Evolutionary conservation across 2,797 vertebrate genomes (phyloP), one percentile per base, ranked within the genome.

Genomic region (Alcedo atthis): DNA sequence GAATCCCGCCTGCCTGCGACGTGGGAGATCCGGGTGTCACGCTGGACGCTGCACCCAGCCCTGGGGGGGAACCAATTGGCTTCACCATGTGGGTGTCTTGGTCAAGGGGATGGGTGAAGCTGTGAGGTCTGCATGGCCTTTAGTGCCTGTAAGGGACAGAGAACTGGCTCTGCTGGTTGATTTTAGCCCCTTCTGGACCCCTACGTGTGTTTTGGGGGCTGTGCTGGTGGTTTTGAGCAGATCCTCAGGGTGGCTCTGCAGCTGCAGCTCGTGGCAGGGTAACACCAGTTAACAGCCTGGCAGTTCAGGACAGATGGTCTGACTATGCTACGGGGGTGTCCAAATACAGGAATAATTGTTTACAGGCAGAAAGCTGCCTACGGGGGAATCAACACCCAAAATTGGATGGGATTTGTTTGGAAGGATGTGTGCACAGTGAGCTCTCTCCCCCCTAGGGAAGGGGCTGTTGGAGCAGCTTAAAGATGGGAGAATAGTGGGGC

Each of bases 161-260:
- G 7, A 35, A 45, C 32, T 8, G 21, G n/a, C 63, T 70, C 35
- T 9, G 67, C 7, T 0, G 8, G 10, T 20, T 19, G 6, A 0
- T 55, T 61, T 66, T 8, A 7, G 3, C 71, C 1, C 1, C 2
- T 1, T 33, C 35, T 26, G 5, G 11, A 19, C 46, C 46, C 5
- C 12, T 2, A 1, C 2, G 28, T 19, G 54, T 0, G 1, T 54
- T 35, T 32, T 0, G 8, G 21, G 79, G 28, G 81, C 18, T 7
- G 30, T 8, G 49, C 37, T 33, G 74, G 21, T 18, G 12, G 37
- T 51, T 77, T 26, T 13, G 6, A 10, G 9, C 21, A 8, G 10
- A 12, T 30, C 61, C 40, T 15, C 1, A 57, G 2, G 8, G 19
- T 19, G 11, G 40, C 68, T 59, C 69, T 35, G 57, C 71, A 57